Base-by-base conservation (phyloP, 1,140 invertebrate genomes). In the Pteromalus puparum region DNA sequence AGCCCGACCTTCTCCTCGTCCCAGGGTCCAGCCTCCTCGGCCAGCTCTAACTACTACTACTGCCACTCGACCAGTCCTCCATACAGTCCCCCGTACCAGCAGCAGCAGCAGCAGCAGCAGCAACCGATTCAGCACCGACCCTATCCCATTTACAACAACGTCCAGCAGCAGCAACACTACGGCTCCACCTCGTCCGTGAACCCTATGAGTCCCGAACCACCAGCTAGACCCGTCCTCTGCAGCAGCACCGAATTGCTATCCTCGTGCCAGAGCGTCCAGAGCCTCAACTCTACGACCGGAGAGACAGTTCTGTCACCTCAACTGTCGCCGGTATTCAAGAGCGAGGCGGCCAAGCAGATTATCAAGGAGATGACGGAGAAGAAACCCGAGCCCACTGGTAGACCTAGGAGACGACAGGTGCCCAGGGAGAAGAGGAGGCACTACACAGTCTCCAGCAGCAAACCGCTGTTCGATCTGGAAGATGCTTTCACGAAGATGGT, bases 401-500 rank as follows among this genome's bases (percentile, higher is more conserved):
- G 85, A 80, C 92, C 89, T 83, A 94, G 87, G 86, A 91, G 94
- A 76, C 92, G 96, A 68, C 94, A 95, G 34, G 95, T 97, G 7
- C 97, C 97, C 0, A 95, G 95, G 85, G 96, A 97, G 88, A 97
- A 97, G 91, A 93, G 97, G 70, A 94, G 98, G 78, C 97, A 98
- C 91, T 96, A 98, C 90, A 98, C 98, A 0, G 97, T 98, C 9
- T 97, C 97, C 13, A 95, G 95, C 90, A 95, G 94, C 89, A 92
- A 94, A 87, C 95, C 94, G 6, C 87, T 94, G 70, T 90, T 90
- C 87, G 91, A 91, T 85, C 86, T 91, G 73, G 91, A 93, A 83
- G 89, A 92, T 81, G 86, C 90, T 48, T 89, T 92, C 82, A 89
- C 92, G 42, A 92, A 91, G 90, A 92, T 92, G 91, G 91, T 92